Base-by-base conservation (phyloP, 2,888 invertebrate species). In the Papilio demoleus region DNA sequence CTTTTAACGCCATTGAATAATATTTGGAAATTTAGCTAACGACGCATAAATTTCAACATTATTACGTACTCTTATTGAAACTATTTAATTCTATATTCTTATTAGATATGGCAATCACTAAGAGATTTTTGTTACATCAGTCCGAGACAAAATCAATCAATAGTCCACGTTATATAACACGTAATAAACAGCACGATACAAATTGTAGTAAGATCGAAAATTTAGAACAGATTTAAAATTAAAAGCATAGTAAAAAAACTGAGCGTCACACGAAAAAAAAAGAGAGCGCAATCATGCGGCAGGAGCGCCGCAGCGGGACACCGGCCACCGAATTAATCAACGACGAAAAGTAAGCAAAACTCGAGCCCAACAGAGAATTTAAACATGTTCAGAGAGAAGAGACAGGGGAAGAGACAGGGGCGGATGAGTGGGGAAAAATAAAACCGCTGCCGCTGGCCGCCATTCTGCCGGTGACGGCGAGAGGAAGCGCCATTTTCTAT, bases 301-400 rank as follows among this genome's bases (percentile, higher is more conserved):
- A 83, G 86, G 82, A 84, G 84, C 85, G 76, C 71, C 88, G 75
- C 90, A 82, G 88, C 88, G 82, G 89, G 87, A 78, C 77, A 77
- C 81, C 79, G 80, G 85, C 88, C 87, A 88, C 87, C 85, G 85
- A 88, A 90, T 90, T 91, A 90, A 91, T 90, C 87, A 89, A 88
- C 86, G 78, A 75, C 79, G 81, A 81, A 85, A 85, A 83, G 87
- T 88, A 88, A 88, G 87, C 86, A 83, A 83, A 83, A 81, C 68
- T 79, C 79, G 76, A 71, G 76, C 74, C 73, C 72, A 74, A 76
- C 76, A 72, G 74, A 78, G 81, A 81, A 80, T 81, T 82, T 80
- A 81, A 85, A 86, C 83, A 84, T 77, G 78, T 79, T 79, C 82
- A 82, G 81, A 80, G 82, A 83, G 82, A 83, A 83, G 79, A 81